phyloP scores from a whole-genome alignment of 2,888 invertebrate species.

The Cantharis flavilabris region DNA sequence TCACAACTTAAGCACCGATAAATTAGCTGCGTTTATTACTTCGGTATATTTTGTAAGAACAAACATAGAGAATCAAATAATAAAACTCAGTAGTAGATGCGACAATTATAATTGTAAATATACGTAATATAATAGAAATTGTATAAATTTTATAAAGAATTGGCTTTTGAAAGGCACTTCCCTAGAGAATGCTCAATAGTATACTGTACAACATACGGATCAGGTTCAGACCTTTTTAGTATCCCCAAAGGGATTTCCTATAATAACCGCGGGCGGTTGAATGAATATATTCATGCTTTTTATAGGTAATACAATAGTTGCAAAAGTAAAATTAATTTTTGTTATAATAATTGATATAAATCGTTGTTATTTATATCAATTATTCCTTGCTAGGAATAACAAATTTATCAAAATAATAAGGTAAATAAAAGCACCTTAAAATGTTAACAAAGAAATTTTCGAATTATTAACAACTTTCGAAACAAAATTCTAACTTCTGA shows the following conservation, averaged over 20 bases:
- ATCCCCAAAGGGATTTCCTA: constrained; percentile 14
- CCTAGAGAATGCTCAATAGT: not conserved
- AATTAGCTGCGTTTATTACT: too few relatives aligned
- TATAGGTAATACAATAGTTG: constrained; percentile 8
- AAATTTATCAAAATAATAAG: not conserved
- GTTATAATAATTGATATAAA: not conserved
- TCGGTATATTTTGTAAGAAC: not conserved
- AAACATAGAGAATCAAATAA: not conserved
- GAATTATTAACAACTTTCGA: too few relatives aligned
- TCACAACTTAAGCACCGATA: too few relatives aligned
- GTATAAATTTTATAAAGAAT: not conserved
- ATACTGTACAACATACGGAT: constrained; percentile 1
- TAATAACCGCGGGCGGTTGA: constrained; percentile 13
- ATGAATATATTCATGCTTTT: constrained; percentile 10
- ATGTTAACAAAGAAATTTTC: too few relatives aligned
- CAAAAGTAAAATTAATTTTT: constrained; percentile 12
- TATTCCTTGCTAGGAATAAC: not conserved
- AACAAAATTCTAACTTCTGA: too few relatives aligned
- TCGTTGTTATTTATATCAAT: not conserved
- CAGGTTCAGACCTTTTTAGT: constrained; percentile 19
- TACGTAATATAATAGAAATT: not conserved
- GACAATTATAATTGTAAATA: not conserved
- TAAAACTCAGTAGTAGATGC: not conserved
- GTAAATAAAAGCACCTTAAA: too few relatives aligned
- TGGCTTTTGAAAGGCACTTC: constrained; percentile 1